Evolutionary conservation across 2,113 vertebrate species (phyloP).

Genomic region (Ammodytes dubius): DNA sequence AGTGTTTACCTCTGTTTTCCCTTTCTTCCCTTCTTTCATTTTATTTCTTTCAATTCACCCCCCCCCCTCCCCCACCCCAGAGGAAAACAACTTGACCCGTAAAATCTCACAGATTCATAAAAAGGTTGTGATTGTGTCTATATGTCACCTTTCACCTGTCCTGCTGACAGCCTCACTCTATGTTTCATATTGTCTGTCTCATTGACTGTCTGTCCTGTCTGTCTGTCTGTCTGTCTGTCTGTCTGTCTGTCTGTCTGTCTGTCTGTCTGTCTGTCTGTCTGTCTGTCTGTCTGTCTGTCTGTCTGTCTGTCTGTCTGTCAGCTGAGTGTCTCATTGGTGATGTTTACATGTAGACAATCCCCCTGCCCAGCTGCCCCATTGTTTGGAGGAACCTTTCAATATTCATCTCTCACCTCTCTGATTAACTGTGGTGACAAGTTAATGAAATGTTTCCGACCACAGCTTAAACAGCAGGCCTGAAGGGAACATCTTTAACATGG

Average conservation of each 20-base stretch:
- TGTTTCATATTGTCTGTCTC: constrained; percentile 2
- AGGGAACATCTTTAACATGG: not conserved
- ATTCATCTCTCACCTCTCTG: not conserved
- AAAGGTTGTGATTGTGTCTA: constrained; percentile 17
- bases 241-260: not conserved
- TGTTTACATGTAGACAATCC: constrained; percentile 39
- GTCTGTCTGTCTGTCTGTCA: not conserved
- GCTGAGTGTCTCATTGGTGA: not conserved
- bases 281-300: not conserved
- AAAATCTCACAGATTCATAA: constrained; percentile 25
- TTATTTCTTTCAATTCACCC: constrained; percentile 12
- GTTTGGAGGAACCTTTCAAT: not conserved
- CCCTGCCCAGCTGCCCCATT: not conserved
- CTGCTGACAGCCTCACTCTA: not conserved
- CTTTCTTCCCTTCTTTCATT: not conserved
- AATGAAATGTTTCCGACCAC: not conserved
- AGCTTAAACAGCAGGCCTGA: not conserved
- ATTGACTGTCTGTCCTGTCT: not conserved
- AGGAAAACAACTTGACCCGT: constrained; percentile 26
- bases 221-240: not conserved
- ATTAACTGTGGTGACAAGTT: not conserved
- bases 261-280: not conserved
- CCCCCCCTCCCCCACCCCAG: not conserved
- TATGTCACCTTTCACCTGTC: constrained; percentile 14
- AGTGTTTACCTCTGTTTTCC: not conserved